These are phyloP conservation scores for Dendropsophus ebraccatus DNA, from an alignment of 2,113 vertebrate genomes.

Conservation along the genomic window DNA sequence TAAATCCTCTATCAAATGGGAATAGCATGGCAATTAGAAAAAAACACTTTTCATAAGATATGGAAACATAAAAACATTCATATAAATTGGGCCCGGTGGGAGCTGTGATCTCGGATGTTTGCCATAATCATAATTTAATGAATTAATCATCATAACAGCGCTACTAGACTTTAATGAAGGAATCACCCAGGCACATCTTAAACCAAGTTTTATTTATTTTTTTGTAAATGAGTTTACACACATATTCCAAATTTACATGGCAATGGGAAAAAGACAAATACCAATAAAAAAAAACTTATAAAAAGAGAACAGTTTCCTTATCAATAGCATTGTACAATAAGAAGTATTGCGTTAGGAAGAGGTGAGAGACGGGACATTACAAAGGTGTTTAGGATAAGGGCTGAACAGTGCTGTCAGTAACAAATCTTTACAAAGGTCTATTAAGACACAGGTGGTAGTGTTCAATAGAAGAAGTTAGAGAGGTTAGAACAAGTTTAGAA, in stretches of 20 bases:
- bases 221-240: slow-evolving; percentile 85
- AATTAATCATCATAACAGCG: slow-evolving; percentile 11
- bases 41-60: background rate
- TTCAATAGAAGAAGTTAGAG: background rate
- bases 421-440: slow-evolving; percentile 14
- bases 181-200: slow-evolving; percentile 60
- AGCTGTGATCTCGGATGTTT: background rate
- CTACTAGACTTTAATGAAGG: background rate
- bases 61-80: slow-evolving; percentile 7
- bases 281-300: slow-evolving; percentile 71
- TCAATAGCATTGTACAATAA: slow-evolving; percentile 69
- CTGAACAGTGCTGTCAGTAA: background rate
- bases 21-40: slow-evolving; percentile 12
- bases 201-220: slow-evolving; percentile 86
- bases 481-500: background rate
- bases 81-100: background rate
- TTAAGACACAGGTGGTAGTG: slow-evolving; percentile 26
- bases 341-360: slow-evolving; percentile 65
- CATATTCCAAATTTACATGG: slow-evolving; percentile 85
- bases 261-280: slow-evolving; percentile 78
- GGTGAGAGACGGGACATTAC: slow-evolving; percentile 38
- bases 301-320: slow-evolving; percentile 72
- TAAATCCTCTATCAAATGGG: background rate
- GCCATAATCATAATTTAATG: slow-evolving; percentile 11
- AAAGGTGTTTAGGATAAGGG: slow-evolving; percentile 44